phyloP scores from a whole-genome alignment of 2,113 vertebrate genomes.

The Scatophagus argus region DNA sequence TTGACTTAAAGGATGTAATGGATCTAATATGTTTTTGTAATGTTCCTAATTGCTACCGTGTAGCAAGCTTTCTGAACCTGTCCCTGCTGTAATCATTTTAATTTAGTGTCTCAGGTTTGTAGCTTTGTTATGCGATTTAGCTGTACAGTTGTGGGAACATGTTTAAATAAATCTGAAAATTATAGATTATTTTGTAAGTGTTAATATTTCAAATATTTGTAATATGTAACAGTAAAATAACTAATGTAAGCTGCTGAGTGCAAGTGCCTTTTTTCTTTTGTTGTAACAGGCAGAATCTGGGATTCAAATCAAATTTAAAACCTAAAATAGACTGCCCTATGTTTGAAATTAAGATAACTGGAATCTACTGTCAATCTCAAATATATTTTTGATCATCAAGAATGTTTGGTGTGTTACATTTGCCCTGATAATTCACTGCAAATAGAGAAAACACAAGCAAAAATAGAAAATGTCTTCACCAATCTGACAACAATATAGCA shows the following conservation, averaged over 20 bases:
- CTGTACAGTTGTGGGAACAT: conserved; percentile 88
- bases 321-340: not conserved
- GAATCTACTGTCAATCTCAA: not conserved
- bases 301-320: not conserved
- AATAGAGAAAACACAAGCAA: not conserved
- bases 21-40: conserved; percentile 67
- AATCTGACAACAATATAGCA: not conserved
- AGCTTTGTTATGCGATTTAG: conserved; percentile 87
- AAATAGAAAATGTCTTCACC: not conserved
- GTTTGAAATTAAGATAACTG: conserved; percentile 12
- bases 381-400: not conserved
- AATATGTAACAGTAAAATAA: conserved; percentile 88
- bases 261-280: conserved; percentile 54
- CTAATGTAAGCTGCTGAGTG: conserved; percentile 73
- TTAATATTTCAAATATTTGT: conserved; percentile 95
- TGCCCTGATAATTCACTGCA: not conserved
- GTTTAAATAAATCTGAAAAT: conserved; percentile 83
- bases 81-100: conserved; percentile 86
- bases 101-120: conserved; percentile 85
- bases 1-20: conserved; percentile 73
- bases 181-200: conserved; percentile 92
- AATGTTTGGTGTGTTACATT: not conserved
- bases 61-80: conserved; percentile 88
- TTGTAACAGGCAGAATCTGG: conserved; percentile 1
- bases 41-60: conserved; percentile 92